Evolutionary conservation across 2,113 vertebrate genomes (phyloP).

Genomic region (Nothocercus nigrocapillus): DNA sequence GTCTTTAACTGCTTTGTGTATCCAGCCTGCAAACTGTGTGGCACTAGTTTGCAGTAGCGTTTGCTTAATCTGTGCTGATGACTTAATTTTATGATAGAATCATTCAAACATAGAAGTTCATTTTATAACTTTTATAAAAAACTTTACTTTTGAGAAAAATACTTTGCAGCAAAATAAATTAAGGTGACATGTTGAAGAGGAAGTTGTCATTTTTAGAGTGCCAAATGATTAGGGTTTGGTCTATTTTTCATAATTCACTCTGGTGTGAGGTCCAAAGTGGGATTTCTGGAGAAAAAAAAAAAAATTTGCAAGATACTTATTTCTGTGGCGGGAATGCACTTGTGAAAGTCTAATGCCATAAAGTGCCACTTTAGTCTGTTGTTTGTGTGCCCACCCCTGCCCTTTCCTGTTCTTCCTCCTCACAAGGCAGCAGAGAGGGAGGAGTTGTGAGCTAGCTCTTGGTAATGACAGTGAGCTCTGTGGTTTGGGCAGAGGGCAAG

Average conservation of each 20-base stretch:
- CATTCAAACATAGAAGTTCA: neutral
- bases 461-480: neutral
- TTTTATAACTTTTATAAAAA: neutral
- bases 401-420: neutral
- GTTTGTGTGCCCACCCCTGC: neutral
- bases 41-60: neutral
- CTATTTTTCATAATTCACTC: neutral
- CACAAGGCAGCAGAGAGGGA: neutral
- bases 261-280: neutral
- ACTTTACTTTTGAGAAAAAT: conserved; percentile 16
- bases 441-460: neutral
- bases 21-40: neutral
- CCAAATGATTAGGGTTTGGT: neutral
- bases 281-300: neutral
- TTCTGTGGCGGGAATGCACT: neutral
- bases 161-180: neutral
- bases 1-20: neutral
- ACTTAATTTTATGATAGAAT: neutral
- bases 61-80: neutral
- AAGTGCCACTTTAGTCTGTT: neutral
- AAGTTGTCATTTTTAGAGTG: neutral
- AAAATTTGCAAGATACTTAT: neutral
- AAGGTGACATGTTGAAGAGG: rapidly evolving
- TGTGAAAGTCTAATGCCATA: neutral
- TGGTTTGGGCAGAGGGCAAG: neutral